Percentiles rank a stretch among this genome's conserved stretches.
Conservation (phyloP, 2,113 vertebrate species). For the Clarias gariepinus region DNA sequence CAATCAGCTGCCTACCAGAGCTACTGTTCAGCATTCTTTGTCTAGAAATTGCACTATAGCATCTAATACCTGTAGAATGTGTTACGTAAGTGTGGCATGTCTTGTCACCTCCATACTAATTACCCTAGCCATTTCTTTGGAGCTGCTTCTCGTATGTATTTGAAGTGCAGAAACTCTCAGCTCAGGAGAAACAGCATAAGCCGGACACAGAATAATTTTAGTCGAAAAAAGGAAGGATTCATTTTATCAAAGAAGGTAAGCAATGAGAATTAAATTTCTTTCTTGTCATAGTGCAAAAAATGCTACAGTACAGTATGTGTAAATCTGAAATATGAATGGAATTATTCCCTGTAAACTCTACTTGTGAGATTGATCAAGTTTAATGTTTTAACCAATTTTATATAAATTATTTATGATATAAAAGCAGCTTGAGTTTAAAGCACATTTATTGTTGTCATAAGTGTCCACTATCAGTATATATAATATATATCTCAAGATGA, state of each 20-base stretch:
- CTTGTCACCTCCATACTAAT: slow-evolving; percentile 67
- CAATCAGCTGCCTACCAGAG: not conserved
- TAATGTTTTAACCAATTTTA: not conserved
- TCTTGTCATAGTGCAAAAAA: not conserved
- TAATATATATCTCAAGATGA: not conserved
- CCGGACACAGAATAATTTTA: not conserved
- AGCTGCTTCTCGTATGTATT: slow-evolving; percentile 40
- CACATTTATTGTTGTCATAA: not conserved
- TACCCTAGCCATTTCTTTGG: slow-evolving; percentile 49
- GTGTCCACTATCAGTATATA: not conserved
- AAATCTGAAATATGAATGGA: not conserved
- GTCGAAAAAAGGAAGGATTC: not conserved
- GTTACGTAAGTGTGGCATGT: slow-evolving; percentile 58
- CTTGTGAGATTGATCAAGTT: not conserved
- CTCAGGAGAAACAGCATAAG: not conserved
- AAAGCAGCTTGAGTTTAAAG: not conserved
- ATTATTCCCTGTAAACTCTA: not conserved
- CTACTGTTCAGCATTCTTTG: not conserved
- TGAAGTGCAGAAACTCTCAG: not conserved
- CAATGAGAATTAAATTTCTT: not conserved
- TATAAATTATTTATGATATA: not conserved
- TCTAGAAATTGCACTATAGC: not conserved
- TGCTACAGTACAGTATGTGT: not conserved
- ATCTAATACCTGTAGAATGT: slow-evolving; percentile 64
- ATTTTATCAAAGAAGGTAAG: not conserved